Evolutionary conservation across 2,113 vertebrate species (phyloP).

Genomic region (Beaufortia kweichowensis): DNA sequence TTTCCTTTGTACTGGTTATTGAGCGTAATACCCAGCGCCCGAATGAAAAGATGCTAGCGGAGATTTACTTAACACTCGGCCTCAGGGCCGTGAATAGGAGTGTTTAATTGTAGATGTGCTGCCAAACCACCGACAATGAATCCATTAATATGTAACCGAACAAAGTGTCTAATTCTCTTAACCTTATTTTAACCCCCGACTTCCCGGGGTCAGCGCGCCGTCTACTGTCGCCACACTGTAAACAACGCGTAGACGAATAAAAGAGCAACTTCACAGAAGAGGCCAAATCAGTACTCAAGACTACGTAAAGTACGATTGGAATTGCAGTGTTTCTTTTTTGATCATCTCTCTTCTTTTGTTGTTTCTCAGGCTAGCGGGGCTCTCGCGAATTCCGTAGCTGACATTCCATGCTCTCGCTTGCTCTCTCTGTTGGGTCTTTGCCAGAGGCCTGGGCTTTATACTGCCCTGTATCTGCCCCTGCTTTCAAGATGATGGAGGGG

Average conservation of each 20-base stretch:
- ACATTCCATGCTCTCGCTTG: slow-evolving; percentile 55
- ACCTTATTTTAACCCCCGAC: slow-evolving; percentile 65
- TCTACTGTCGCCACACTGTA: slow-evolving; percentile 57
- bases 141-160: slow-evolving; percentile 68
- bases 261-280: slow-evolving; percentile 56
- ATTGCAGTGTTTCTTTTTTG: slow-evolving; percentile 41
- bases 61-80: slow-evolving; percentile 66
- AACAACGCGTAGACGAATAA: slow-evolving; percentile 60
- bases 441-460: slow-evolving; percentile 71
- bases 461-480: slow-evolving; percentile 70
- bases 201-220: slow-evolving; percentile 64
- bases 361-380: slow-evolving; percentile 47
- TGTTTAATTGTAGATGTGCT: slow-evolving; percentile 68
- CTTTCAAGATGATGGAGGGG: slow-evolving; percentile 63
- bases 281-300: slow-evolving; percentile 41
- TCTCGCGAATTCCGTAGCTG: slow-evolving; percentile 56
- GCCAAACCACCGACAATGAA: slow-evolving; percentile 68
- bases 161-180: slow-evolving; percentile 72
- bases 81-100: slow-evolving; percentile 62
- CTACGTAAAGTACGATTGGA: slow-evolving; percentile 41
- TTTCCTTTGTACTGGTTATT: slow-evolving; percentile 43
- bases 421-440: slow-evolving; percentile 61
- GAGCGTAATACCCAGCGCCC: slow-evolving; percentile 16
- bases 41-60: slow-evolving; percentile 31
- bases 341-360: slow-evolving; percentile 48